Evolutionary conservation across 2,888 invertebrate species (phyloP).

Genomic region (Chalcosyrphus nemorum): DNA sequence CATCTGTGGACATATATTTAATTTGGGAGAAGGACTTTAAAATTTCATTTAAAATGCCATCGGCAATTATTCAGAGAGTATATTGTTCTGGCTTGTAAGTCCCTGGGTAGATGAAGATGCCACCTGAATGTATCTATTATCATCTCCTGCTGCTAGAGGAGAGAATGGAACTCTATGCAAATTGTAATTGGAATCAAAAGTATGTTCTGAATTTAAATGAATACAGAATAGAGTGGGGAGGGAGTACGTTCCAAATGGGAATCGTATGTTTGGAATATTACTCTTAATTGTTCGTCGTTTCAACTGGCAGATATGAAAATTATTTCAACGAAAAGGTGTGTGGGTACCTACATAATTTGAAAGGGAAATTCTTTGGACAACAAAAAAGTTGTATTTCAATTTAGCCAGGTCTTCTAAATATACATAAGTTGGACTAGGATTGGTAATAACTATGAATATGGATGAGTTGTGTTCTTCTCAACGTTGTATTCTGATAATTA

Average conservation of each 20-base stretch:
- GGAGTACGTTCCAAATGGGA: background rate
- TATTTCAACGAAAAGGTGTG: no score
- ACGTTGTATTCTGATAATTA: no score
- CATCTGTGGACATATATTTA: background rate
- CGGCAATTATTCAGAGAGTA: constrained; percentile 60
- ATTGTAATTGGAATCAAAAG: constrained; percentile 48
- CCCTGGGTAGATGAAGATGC: background rate
- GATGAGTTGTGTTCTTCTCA: no score
- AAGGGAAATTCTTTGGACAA: no score
- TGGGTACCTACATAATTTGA: no score
- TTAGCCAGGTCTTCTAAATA: no score
- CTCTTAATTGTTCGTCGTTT: constrained; percentile 24
- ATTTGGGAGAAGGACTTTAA: constrained; percentile 30
- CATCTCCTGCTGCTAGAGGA: background rate
- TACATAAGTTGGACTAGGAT: no score
- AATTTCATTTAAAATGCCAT: constrained; percentile 44
- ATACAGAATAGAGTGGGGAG: background rate
- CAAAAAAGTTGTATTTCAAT: no score
- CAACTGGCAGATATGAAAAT: background rate
- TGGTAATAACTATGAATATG: no score
- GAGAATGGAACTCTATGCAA: constrained; percentile 31
- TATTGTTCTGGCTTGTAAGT: constrained; percentile 10
- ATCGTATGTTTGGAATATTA: background rate
- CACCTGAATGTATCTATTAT: background rate
- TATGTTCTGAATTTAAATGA: constrained; percentile 47